These are phyloP conservation scores for Dermochelys coriacea DNA, from an alignment of 2,797 vertebrate species.

Conservation along the genomic window DNA sequence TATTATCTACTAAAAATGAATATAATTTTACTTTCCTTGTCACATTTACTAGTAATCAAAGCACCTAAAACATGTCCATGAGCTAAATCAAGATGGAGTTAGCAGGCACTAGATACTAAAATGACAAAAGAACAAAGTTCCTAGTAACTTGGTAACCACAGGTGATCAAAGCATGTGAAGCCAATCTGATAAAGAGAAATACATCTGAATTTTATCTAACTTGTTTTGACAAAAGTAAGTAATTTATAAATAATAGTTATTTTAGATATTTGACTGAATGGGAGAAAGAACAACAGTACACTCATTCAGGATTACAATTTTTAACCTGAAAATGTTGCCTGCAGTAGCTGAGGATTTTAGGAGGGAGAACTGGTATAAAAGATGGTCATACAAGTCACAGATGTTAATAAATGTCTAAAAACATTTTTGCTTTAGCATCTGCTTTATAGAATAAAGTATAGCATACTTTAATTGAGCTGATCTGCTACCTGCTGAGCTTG, in stretches of 20 bases:
- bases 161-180: background rate
- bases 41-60: background rate
- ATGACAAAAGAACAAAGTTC: background rate
- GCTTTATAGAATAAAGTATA: background rate
- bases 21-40: background rate
- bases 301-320: background rate
- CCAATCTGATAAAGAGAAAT: background rate
- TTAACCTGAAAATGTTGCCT: background rate
- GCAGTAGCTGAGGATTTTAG: background rate
- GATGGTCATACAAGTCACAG: background rate
- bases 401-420: accelerated
- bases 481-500: background rate
- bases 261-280: background rate
- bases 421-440: background rate
- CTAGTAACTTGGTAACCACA: background rate
- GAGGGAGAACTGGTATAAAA: background rate
- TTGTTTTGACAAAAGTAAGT: background rate
- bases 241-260: background rate
- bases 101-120: background rate
- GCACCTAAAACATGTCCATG: background rate
- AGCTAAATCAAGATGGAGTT: background rate
- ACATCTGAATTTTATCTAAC: background rate
- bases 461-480: background rate
- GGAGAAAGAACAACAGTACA: background rate
- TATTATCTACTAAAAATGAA: background rate